Evolutionary conservation across 2,888 invertebrate genomes (phyloP), one percentile per base, ranked within the genome.

Genomic region (Altica lythri): DNA sequence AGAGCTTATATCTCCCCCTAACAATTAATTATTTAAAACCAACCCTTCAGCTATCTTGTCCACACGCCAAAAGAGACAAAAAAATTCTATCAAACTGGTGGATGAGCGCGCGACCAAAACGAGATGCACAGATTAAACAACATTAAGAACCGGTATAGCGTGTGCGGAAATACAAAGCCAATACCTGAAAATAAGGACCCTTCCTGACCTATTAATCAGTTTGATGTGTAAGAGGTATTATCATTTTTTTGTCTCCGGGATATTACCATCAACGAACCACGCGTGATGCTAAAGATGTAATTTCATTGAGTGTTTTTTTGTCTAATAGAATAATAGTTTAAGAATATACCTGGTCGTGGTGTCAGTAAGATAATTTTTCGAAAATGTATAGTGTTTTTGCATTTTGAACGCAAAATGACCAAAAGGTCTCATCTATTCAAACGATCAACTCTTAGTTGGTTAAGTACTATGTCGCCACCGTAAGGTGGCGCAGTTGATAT

Each of bases 111-210:
- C 48, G 48, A 48, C 48, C 38, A 32, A 38, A 48, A 48, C 40
- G 40, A 48, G 69, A 70, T 71, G 71, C 68, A 67, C 70, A 70
- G 70, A 72, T 71, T 69, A 71, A 68, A 66, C 38, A 40, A 53
- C 55, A 53, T 58, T 42, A 38, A 64, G 54, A 70, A 69, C 70
- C 69, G 70, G 69, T 69, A 66, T 59, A 64, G 64, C 70, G 68
- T 71, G 71, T 67, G 68, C 66, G 25, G 61, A 55, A 53, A 60
- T 63, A 66, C 67, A 69, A 67, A 65, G 57, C 60, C 60, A 63
- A 64, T 65, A 66, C 66, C 66, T 64, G 64, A 55, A 64, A 62
- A 60, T 61, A 59, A 61, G 65, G 63, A 64, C 68, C 68, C 66
- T 61, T 63, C 54, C 61, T 49, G 62, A 55, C 60, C 63, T 64